Conservation (phyloP, 2,113 vertebrate genomes). For the Triplophysa tibetana region DNA sequence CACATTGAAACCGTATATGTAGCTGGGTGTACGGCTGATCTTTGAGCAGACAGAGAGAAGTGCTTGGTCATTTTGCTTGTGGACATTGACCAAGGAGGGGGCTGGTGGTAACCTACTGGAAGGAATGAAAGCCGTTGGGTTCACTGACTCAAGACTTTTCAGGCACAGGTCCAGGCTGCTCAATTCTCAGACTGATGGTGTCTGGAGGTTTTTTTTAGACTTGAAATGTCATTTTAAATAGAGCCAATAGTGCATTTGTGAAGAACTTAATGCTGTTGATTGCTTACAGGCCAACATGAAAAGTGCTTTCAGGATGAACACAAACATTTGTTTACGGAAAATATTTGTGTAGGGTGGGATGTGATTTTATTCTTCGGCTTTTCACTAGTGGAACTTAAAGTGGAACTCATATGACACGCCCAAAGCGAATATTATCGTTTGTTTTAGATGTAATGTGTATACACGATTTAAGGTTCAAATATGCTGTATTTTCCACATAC, state of each 20-base stretch:
- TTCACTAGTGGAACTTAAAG: no score
- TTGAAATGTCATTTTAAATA: background rate
- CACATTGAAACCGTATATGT: conserved; percentile 71
- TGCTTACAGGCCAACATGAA: no score
- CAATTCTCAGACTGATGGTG: background rate
- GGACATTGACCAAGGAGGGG: background rate
- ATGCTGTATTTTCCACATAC: no score
- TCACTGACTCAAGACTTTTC: background rate
- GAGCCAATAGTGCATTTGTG: background rate
- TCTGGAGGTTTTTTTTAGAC: background rate
- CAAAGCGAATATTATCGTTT: no score
- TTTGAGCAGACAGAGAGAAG: conserved; percentile 5
- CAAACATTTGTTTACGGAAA: no score
- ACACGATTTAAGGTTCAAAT: no score
- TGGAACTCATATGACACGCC: no score
- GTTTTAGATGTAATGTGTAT: no score
- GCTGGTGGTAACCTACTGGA: background rate
- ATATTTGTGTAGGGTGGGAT: no score
- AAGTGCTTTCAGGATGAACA: no score
- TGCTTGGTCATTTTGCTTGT: conserved; percentile 37
- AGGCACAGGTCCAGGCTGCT: background rate
- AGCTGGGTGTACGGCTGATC: conserved; percentile 16
- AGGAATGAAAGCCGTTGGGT: conserved; percentile 13
- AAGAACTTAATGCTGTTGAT: no score
- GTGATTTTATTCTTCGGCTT: no score